A percentile compares a stretch with the other conserved stretches of the same genome.
Evolutionary conservation across 2,888 invertebrate genomes (phyloP).

Genomic region (Platynereis dumerilii): DNA sequence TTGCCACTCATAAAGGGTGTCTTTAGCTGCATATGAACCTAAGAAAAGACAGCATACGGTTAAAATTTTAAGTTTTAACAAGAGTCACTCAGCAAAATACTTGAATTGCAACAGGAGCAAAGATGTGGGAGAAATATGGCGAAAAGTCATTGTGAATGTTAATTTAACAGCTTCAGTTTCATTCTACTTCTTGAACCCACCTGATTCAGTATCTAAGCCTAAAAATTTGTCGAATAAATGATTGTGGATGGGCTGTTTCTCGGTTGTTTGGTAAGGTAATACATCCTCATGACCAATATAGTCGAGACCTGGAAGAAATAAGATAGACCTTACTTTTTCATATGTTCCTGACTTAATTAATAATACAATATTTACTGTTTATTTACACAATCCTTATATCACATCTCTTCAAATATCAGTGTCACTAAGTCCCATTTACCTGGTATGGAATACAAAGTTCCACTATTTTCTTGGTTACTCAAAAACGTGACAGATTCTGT

Average conservation of each 20-base stretch:
- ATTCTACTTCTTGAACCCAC: slow-evolving; percentile 67
- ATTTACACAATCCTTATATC: too few relatives aligned
- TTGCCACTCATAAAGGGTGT: slow-evolving; percentile 74
- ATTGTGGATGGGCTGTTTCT: slow-evolving; percentile 88
- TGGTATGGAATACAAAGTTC: slow-evolving; percentile 94
- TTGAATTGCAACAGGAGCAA: background rate
- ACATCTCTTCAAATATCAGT: too few relatives aligned
- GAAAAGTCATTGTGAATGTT: background rate
- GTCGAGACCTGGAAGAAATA: slow-evolving; percentile 75
- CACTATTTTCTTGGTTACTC: slow-evolving; percentile 92
- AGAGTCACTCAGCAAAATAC: background rate
- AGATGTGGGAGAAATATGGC: too few relatives aligned
- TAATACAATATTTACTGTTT: too few relatives aligned
- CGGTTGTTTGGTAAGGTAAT: slow-evolving; percentile 89
- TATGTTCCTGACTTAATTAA: too few relatives aligned
- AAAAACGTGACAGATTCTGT: slow-evolving; percentile 97
- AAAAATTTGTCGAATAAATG: slow-evolving; percentile 97
- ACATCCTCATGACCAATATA: slow-evolving; percentile 98
- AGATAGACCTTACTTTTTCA: background rate
- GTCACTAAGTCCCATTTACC: slow-evolving; percentile 43
- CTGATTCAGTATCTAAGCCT: slow-evolving; percentile 78
- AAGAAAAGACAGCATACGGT: too few relatives aligned
- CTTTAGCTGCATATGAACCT: slow-evolving; percentile 21
- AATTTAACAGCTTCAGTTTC: background rate
- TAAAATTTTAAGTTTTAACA: too few relatives aligned